Conservation (phyloP, 1,140 invertebrate species). For the Wiebesia pumilae region DNA sequence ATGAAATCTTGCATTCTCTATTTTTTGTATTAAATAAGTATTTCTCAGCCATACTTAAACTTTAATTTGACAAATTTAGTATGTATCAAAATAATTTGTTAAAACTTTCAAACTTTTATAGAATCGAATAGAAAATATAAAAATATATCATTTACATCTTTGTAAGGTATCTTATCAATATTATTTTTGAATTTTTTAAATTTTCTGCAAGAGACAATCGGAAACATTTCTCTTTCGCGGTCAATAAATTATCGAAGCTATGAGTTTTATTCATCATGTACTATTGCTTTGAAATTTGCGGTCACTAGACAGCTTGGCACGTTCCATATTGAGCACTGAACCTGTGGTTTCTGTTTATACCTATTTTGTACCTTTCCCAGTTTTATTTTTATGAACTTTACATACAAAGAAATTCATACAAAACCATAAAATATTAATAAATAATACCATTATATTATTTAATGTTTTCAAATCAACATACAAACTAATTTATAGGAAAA, state of each 20-base stretch:
- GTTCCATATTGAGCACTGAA: slow-evolving; percentile 29
- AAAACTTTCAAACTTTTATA: background rate
- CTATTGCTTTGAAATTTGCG: slow-evolving; percentile 34
- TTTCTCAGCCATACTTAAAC: background rate
- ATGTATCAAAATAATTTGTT: background rate
- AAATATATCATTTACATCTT: slow-evolving; percentile 1
- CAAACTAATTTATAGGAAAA: background rate
- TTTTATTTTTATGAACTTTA: slow-evolving; percentile 10
- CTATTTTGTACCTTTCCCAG: slow-evolving; percentile 3
- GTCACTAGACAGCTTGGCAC: slow-evolving; percentile 32
- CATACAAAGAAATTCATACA: background rate
- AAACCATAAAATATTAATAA: slow-evolving; percentile 16
- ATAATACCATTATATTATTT: background rate
- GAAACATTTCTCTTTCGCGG: slow-evolving; percentile 36
- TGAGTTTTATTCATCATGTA: slow-evolving; percentile 31
- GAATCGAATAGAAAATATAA: background rate
- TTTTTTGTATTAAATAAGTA: background rate
- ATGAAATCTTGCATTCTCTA: background rate
- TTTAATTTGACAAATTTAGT: too few relatives aligned
- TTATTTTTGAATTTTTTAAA: background rate
- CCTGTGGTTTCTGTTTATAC: slow-evolving; percentile 40
- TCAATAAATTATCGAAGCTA: slow-evolving; percentile 18
- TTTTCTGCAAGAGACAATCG: background rate
- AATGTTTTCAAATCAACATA: background rate
- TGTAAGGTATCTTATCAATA: background rate